Evolutionary conservation across 2,888 invertebrate species (phyloP).

Genomic region (Deilephila porcellus): DNA sequence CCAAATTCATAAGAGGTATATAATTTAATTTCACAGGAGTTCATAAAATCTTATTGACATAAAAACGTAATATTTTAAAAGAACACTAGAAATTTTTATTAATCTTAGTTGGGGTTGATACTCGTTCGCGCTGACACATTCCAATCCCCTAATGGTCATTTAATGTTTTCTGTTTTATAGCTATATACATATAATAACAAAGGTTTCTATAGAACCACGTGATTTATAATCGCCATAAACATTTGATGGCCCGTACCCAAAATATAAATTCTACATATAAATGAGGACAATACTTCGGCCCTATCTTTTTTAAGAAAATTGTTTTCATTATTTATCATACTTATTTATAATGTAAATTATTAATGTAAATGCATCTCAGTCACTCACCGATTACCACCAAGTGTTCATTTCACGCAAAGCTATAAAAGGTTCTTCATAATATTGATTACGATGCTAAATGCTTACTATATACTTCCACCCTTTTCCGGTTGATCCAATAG

Average conservation of each 20-base stretch:
- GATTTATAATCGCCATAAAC: conserved; percentile 58
- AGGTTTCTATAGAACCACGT: conserved; percentile 53
- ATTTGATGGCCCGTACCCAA: conserved; percentile 43
- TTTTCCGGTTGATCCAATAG: conserved; percentile 66
- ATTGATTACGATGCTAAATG: conserved; percentile 67
- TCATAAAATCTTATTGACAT: no score
- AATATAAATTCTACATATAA: conserved; percentile 39
- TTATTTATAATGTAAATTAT: no score
- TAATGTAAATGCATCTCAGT: not conserved
- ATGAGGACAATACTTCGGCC: not conserved
- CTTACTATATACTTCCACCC: conserved; percentile 66
- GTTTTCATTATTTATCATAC: not conserved
- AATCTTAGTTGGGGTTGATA: conserved; percentile 49
- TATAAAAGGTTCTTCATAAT: not conserved
- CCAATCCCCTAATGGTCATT: conserved; percentile 59
- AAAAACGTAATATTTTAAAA: not conserved
- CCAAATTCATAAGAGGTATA: not conserved
- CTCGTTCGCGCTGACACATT: conserved; percentile 57
- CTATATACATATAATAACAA: conserved; percentile 52
- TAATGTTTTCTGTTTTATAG: conserved; percentile 63
- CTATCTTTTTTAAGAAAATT: not conserved
- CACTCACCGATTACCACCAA: not conserved
- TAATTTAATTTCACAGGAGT: not conserved
- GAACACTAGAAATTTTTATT: conserved; percentile 41
- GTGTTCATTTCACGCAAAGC: not conserved